Evolutionary conservation across 2,797 vertebrate species (phyloP).

Genomic region (Eulemur albifrons): DNA sequence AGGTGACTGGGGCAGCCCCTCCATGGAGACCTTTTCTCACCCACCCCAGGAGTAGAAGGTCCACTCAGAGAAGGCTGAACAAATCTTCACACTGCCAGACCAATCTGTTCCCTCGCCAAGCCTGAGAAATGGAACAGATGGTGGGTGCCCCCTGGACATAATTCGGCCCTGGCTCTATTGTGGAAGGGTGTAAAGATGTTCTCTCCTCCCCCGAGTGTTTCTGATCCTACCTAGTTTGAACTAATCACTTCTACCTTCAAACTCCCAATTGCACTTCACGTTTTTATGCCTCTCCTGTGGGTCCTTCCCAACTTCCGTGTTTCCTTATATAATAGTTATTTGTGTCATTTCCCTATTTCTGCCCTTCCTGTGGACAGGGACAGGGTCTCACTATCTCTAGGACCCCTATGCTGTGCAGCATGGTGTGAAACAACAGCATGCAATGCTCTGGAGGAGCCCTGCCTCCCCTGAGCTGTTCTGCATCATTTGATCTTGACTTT

Average conservation of each 20-base stretch:
- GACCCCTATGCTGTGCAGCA: background rate
- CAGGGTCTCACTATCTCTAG: background rate
- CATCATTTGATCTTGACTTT: background rate
- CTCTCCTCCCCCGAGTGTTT: background rate
- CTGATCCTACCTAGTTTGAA: background rate
- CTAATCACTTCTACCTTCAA: background rate
- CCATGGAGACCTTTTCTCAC: background rate
- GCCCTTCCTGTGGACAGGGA: background rate
- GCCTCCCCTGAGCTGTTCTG: background rate
- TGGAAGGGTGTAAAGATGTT: background rate
- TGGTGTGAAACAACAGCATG: background rate
- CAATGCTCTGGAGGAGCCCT: rapidly evolving
- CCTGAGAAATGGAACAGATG: background rate
- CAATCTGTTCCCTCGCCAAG: background rate
- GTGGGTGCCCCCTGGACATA: background rate
- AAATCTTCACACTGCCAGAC: background rate
- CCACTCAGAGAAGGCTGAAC: background rate
- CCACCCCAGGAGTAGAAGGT: background rate
- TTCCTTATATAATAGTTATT: conserved; percentile 6
- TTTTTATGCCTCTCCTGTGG: background rate
- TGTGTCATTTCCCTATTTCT: background rate
- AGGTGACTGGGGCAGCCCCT: background rate
- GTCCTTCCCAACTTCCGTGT: background rate
- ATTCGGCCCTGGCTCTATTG: background rate
- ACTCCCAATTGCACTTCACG: background rate